Evolutionary conservation across 2,888 invertebrate species (phyloP).

Genomic region (Drepanosiphum platanoidis): DNA sequence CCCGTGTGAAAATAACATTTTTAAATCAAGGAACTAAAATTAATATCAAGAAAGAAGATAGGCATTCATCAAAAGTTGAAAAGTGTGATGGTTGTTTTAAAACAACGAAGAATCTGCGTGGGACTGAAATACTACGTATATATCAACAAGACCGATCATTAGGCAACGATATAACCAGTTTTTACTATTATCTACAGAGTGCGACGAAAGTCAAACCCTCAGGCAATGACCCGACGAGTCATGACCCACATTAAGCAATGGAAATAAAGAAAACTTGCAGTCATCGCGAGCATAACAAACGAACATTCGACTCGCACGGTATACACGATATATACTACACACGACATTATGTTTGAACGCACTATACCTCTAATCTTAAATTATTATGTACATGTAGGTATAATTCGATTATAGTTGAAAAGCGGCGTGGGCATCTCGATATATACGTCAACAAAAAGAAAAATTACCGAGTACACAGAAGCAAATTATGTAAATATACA

Average conservation of each 20-base stretch:
- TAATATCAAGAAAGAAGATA: conserved; percentile 13
- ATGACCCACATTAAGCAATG: conserved; percentile 45
- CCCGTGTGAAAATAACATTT: conserved; percentile 46
- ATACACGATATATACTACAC: not conserved
- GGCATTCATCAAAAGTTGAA: conserved; percentile 30
- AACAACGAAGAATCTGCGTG: conserved; percentile 42
- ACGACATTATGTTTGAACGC: conserved; percentile 25
- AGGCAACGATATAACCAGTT: conserved; percentile 47
- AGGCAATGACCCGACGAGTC: conserved; percentile 44
- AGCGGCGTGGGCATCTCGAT: conserved; percentile 11
- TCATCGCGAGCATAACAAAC: conserved; percentile 31
- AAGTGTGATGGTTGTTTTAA: conserved; percentile 16
- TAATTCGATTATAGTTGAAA: conserved; percentile 25
- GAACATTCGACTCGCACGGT: conserved; percentile 27
- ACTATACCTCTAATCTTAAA: conserved; percentile 27
- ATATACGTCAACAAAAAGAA: not conserved
- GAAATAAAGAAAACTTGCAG: conserved; percentile 30
- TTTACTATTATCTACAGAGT: conserved; percentile 15
- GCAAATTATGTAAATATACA: not conserved
- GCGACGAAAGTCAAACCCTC: conserved; percentile 36
- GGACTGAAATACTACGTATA: conserved; percentile 17
- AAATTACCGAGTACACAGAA: not conserved
- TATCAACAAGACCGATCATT: conserved; percentile 38
- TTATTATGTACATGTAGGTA: conserved; percentile 5
- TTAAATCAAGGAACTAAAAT: conserved; percentile 5